phyloP scores from a whole-genome alignment of 2,888 invertebrate genomes.

The Ctenicera cuprea region DNA sequence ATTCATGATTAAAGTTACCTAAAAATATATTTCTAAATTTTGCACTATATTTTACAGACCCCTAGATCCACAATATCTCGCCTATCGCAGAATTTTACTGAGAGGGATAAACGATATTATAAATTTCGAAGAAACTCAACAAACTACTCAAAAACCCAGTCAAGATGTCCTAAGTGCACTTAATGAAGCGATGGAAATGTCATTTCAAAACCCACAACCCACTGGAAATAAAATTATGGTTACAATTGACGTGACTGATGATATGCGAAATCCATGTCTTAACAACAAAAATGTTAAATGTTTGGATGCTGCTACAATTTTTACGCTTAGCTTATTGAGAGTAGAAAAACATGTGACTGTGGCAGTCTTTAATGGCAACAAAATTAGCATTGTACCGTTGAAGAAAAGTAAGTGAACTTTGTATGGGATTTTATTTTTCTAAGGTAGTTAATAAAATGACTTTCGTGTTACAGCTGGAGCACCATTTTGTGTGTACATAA shows the following conservation, averaged over 20 bases:
- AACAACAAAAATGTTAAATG: conserved; percentile 71
- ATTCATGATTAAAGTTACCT: no score
- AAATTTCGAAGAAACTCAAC: conserved; percentile 56
- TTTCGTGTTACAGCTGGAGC: no score
- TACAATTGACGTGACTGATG: conserved; percentile 73
- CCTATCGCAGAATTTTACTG: conserved; percentile 61
- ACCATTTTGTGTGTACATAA: no score
- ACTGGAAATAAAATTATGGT: conserved; percentile 75
- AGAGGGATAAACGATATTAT: conserved; percentile 57
- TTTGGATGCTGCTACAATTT: conserved; percentile 76
- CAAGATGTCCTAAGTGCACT: conserved; percentile 70
- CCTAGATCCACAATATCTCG: conserved; percentile 65
- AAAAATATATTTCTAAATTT: no score
- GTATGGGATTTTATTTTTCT: no score
- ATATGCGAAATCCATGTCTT: conserved; percentile 73
- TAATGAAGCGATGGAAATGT: conserved; percentile 70
- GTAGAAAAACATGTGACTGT: conserved; percentile 77
- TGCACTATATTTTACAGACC: conserved; percentile 60
- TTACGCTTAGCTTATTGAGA: conserved; percentile 77
- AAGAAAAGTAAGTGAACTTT: conserved; percentile 67
- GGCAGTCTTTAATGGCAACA: conserved; percentile 78
- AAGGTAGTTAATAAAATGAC: no score
- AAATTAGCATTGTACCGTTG: conserved; percentile 62
- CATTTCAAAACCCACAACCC: conserved; percentile 73
- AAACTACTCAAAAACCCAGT: conserved; percentile 60